These are phyloP conservation scores for Sogatella furcifera DNA, from an alignment of 1,140 invertebrate genomes.

Conservation along the genomic window DNA sequence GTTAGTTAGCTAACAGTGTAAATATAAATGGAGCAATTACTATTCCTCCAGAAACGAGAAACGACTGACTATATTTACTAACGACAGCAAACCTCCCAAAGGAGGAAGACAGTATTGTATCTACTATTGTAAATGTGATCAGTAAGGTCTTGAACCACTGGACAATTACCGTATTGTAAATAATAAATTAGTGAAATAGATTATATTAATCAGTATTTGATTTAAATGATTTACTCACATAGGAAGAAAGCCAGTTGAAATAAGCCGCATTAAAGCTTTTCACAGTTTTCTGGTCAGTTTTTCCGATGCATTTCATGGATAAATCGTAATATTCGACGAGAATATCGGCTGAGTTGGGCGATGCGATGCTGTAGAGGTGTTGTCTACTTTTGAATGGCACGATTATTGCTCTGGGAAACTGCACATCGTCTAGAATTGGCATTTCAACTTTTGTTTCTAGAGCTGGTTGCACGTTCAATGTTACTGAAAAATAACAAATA, in stretches of 20 bases:
- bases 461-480: background rate
- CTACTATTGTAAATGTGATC: too few species aligned
- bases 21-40: too few species aligned
- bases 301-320: constrained; percentile 15
- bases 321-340: constrained; percentile 16
- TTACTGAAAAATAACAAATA: too few species aligned
- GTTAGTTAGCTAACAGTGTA: too few species aligned
- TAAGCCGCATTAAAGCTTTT: constrained; percentile 13
- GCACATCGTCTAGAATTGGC: constrained; percentile 18
- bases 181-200: too few species aligned
- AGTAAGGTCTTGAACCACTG: too few species aligned
- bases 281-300: constrained; percentile 1
- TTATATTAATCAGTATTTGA: too few species aligned
- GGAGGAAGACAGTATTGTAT: too few species aligned
- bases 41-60: too few species aligned
- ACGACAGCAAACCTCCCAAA: too few species aligned
- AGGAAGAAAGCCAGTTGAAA: constrained; percentile 8
- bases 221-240: background rate
- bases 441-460: constrained; percentile 7
- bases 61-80: too few species aligned
- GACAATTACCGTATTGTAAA: too few species aligned
- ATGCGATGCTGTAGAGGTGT: constrained; percentile 15
- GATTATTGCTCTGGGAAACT: constrained; percentile 13
- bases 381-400: constrained; percentile 13
- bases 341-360: constrained; percentile 9